These are phyloP conservation scores for Coenobita brevimanus DNA, from an alignment of 1,140 invertebrate genomes.

Conservation along the genomic window DNA sequence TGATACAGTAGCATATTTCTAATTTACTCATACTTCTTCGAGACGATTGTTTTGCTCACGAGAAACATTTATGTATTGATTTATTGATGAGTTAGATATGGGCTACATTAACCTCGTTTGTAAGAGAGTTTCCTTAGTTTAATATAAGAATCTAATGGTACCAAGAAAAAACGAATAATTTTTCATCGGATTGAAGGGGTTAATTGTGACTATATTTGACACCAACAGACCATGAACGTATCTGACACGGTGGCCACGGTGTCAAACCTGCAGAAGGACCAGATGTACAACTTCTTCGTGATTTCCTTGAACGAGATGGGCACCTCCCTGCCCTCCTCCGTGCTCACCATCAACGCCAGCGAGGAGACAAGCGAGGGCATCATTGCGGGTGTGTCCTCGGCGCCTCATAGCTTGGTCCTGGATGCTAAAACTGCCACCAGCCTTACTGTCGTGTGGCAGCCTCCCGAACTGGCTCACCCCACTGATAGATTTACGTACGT, in stretches of 20 bases:
- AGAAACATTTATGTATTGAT: too few relatives aligned
- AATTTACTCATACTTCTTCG: too few relatives aligned
- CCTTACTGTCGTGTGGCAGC: conserved; percentile 83
- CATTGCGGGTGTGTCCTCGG: conserved; percentile 78
- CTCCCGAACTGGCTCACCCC: conserved; percentile 84
- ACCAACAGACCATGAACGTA: conserved; percentile 80
- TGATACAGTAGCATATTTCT: too few relatives aligned
- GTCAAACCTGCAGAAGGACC: conserved; percentile 78
- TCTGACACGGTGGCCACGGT: conserved; percentile 79
- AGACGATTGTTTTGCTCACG: too few relatives aligned
- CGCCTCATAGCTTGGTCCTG: conserved; percentile 85
- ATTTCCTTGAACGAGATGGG: conserved; percentile 83
- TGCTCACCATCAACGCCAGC: conserved; percentile 82
- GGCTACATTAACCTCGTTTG: too few relatives aligned
- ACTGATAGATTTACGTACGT: conserved; percentile 79
- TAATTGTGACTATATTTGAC: background rate
- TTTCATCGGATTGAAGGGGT: background rate
- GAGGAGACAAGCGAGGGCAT: conserved; percentile 71
- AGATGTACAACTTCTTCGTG: conserved; percentile 85
- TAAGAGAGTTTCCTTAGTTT: too few relatives aligned
- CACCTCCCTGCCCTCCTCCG: conserved; percentile 84
- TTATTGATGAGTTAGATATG: too few relatives aligned
- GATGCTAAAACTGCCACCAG: conserved; percentile 64
- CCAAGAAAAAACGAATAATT: background rate
- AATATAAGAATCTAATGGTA: too few relatives aligned